phyloP scores from a whole-genome alignment of 2,797 vertebrate genomes.

The Myiothlypis coronata region DNA sequence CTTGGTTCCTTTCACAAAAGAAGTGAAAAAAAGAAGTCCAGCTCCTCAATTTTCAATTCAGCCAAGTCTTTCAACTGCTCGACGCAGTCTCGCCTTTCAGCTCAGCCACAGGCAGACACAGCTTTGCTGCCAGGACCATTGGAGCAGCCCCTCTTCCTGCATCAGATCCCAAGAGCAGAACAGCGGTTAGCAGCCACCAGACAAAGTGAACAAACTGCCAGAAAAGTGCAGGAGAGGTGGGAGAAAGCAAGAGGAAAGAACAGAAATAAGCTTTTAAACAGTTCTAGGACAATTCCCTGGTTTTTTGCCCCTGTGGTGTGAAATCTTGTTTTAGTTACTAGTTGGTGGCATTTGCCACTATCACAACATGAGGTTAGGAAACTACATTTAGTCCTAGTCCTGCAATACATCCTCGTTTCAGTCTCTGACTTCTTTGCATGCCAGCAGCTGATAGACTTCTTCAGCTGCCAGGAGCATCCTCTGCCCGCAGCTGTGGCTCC shows the following conservation, averaged over 20 bases:
- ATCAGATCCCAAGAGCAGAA: not conserved
- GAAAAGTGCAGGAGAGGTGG: not conserved
- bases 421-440: not conserved
- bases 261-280: not conserved
- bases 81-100: accelerated
- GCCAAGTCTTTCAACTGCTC: not conserved
- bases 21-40: not conserved
- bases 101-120: not conserved
- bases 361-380: not conserved
- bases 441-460: not conserved
- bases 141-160: not conserved
- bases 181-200: not conserved
- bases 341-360: not conserved
- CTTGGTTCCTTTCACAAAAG: not conserved
- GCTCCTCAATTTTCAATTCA: not conserved
- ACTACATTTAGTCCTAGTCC: not conserved
- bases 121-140: not conserved
- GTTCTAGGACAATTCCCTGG: not conserved
- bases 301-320: not conserved
- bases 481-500: not conserved
- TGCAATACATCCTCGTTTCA: not conserved
- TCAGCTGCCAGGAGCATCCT: not conserved
- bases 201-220: not conserved
- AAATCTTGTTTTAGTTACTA: not conserved
- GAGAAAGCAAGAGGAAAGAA: not conserved